phyloP scores from a whole-genome alignment of 2,797 vertebrate species.

The Tangara arthus region DNA sequence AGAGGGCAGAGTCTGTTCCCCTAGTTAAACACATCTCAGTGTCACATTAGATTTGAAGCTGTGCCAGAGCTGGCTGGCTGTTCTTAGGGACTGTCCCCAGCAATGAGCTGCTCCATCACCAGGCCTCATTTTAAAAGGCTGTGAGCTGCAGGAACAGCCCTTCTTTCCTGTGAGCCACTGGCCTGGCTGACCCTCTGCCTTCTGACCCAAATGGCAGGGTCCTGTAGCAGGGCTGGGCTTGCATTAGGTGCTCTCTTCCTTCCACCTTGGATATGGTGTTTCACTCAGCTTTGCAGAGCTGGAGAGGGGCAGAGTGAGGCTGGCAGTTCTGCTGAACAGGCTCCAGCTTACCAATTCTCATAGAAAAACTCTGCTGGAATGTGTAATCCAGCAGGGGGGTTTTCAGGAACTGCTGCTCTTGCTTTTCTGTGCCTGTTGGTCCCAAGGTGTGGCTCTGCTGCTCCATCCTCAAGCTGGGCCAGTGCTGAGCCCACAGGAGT shows the following conservation, averaged over 20 bases:
- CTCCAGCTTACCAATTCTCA: background rate
- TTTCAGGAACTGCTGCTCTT: background rate
- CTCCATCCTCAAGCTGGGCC: background rate
- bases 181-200: background rate
- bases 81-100: background rate
- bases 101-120: background rate
- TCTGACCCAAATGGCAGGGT: background rate
- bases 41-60: background rate
- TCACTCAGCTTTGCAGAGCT: background rate
- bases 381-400: background rate
- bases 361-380: background rate
- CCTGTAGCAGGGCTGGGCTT: background rate
- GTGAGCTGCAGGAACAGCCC: background rate
- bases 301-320: background rate
- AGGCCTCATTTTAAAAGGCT: background rate
- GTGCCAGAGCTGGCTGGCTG: background rate
- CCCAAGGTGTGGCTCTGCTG: background rate
- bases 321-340: background rate
- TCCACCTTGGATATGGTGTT: background rate
- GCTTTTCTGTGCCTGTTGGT: background rate
- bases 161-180: background rate
- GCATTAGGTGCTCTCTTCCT: background rate
- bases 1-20: background rate
- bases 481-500: background rate
- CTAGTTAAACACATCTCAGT: background rate